Percentiles rank a stretch among this genome's conserved stretches.
Conservation (phyloP, 2,113 vertebrate genomes). For the Excalfactoria chinensis region DNA sequence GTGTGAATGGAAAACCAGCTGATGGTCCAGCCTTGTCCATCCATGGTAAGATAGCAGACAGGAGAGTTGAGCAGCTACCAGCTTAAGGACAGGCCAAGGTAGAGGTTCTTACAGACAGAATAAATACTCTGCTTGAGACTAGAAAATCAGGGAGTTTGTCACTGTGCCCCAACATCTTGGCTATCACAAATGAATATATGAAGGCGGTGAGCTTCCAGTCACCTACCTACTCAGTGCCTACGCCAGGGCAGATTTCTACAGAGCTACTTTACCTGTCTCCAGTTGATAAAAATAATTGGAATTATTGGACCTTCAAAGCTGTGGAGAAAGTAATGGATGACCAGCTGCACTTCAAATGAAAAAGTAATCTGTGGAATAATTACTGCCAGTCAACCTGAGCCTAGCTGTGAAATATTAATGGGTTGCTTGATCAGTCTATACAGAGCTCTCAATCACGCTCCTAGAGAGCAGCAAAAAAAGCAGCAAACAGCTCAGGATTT, state of each 20-base stretch:
- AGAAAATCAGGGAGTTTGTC: neutral
- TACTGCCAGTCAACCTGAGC: slow-evolving; percentile 28
- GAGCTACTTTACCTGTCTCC: neutral
- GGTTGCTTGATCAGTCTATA: slow-evolving; percentile 42
- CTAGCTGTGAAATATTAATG: slow-evolving; percentile 56
- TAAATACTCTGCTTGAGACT: neutral
- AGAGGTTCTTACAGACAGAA: neutral
- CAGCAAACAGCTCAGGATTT: neutral
- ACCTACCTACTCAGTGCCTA: neutral
- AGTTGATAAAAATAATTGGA: slow-evolving; percentile 56
- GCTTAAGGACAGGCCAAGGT: neutral
- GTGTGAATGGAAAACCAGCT: neutral
- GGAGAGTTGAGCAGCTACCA: neutral
- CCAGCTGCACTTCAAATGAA: slow-evolving; percentile 39
- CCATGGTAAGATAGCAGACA: neutral
- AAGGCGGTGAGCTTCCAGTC: neutral
- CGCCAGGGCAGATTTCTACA: neutral
- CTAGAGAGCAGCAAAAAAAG: neutral
- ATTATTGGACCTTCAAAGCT: slow-evolving; percentile 37
- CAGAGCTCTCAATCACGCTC: slow-evolving; percentile 42
- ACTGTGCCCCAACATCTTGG: neutral
- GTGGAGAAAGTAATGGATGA: slow-evolving; percentile 47
- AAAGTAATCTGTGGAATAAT: slow-evolving; percentile 46
- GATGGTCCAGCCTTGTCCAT: neutral
- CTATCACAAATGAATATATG: neutral